phyloP scores from a whole-genome alignment of 1,140 invertebrate genomes.

The Eubasilissa regina region DNA sequence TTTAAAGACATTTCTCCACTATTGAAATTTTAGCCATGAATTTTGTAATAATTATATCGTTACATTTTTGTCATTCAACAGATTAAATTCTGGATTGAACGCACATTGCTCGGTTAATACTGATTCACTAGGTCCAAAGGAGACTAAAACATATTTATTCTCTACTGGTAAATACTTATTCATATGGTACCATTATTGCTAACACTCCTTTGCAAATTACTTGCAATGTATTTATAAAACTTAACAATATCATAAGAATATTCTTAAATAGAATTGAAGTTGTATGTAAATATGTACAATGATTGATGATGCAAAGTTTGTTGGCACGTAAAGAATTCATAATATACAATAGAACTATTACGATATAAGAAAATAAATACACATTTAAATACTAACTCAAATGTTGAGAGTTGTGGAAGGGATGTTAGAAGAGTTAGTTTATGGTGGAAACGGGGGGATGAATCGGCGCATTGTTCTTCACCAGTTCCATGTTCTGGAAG shows the following conservation, averaged over 20 bases:
- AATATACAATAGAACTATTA: slow-evolving; percentile 57
- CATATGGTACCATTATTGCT: slow-evolving; percentile 55
- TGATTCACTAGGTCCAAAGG: slow-evolving; percentile 55
- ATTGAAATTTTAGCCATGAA: slow-evolving; percentile 3
- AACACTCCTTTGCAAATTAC: slow-evolving; percentile 30
- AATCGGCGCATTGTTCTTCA: slow-evolving; percentile 50
- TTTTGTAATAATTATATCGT: background rate
- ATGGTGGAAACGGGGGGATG: slow-evolving; percentile 35
- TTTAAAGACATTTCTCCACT: slow-evolving; percentile 7
- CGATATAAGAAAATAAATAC: slow-evolving; percentile 57
- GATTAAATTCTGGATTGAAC: background rate
- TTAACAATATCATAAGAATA: slow-evolving; percentile 46
- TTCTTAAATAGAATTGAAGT: slow-evolving; percentile 31
- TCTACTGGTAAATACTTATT: slow-evolving; percentile 60
- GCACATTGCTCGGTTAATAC: slow-evolving; percentile 46
- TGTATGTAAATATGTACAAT: slow-evolving; percentile 57
- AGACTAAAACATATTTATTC: slow-evolving; percentile 51
- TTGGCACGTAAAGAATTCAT: slow-evolving; percentile 61
- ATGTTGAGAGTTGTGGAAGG: slow-evolving; percentile 55
- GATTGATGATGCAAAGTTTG: slow-evolving; percentile 48
- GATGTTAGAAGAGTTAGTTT: slow-evolving; percentile 50
- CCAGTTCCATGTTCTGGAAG: slow-evolving; percentile 87
- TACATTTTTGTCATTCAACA: background rate
- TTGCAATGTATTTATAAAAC: slow-evolving; percentile 20
- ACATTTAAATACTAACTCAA: slow-evolving; percentile 46